Conservation (phyloP, 1,140 invertebrate genomes). For the Macrotrachela quadricornifera region DNA sequence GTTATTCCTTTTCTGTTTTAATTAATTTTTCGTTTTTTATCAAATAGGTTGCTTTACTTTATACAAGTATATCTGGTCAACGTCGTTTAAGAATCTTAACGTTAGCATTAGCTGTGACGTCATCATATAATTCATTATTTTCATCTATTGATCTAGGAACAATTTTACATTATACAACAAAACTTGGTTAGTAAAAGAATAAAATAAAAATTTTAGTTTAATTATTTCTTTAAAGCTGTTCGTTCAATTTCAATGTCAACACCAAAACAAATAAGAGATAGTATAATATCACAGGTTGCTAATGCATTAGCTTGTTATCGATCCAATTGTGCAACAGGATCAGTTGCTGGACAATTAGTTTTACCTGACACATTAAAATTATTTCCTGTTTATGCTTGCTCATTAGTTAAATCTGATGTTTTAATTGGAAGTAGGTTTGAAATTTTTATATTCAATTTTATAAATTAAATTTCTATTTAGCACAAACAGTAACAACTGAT, state of each 20-base stretch:
- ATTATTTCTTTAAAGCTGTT: conserved; percentile 16
- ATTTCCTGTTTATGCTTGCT: conserved; percentile 81
- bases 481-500: conserved; percentile 39
- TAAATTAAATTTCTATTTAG: too few species aligned
- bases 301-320: conserved; percentile 74
- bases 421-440: conserved; percentile 40
- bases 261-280: conserved; percentile 38
- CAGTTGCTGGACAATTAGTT: conserved; percentile 75
- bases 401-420: conserved; percentile 71
- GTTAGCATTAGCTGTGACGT: conserved; percentile 63
- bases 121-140: conserved; percentile 77
- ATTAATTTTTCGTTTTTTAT: neutral
- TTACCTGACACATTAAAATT: conserved; percentile 92
- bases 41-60: conserved; percentile 54
- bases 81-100: conserved; percentile 73
- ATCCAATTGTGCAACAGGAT: conserved; percentile 71
- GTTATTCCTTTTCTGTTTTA: neutral
- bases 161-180: conserved; percentile 73
- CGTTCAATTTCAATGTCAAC: conserved; percentile 23
- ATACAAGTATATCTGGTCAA: conserved; percentile 73
- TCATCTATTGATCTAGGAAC: conserved; percentile 75
- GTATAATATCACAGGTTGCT: conserved; percentile 45
- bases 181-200: conserved; percentile 23
- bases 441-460: too few species aligned
- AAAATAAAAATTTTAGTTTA: too few species aligned